These are phyloP conservation scores for Pipistrellus pipistrellus DNA, from an alignment of 2,797 vertebrate species.

Conservation along the genomic window DNA sequence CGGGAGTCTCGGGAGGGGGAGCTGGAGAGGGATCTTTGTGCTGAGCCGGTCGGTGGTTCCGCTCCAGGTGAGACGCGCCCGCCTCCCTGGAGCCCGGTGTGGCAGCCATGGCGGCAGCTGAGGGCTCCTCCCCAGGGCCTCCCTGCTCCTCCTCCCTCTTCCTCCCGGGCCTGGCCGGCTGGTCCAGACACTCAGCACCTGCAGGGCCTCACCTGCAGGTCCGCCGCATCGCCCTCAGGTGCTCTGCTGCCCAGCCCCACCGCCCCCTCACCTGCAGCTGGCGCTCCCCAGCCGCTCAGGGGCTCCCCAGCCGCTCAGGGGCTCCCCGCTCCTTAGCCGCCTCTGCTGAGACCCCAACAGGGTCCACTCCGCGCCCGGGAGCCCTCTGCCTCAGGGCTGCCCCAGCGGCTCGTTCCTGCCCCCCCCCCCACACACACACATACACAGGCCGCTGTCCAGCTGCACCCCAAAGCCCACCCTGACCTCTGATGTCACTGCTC, in stretches of 20 bases:
- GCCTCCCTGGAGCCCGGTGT: accelerated
- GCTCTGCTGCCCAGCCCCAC: accelerated
- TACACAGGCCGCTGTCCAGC: too few species aligned
- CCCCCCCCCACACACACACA: too few species aligned
- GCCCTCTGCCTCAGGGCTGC: background rate
- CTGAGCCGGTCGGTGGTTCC: background rate
- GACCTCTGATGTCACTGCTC: background rate
- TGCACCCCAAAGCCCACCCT: background rate
- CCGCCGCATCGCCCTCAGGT: too few species aligned
- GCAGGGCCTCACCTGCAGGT: background rate
- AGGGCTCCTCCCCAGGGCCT: too few species aligned
- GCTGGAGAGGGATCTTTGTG: too few species aligned
- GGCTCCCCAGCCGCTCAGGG: too few species aligned
- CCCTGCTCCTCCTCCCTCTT: background rate
- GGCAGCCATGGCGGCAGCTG: accelerated
- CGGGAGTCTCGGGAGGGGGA: background rate
- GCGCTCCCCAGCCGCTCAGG: too few species aligned
- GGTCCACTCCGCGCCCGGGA: too few species aligned
- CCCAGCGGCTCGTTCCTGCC: too few species aligned
- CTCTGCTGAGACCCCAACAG: background rate
- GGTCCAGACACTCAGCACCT: accelerated
- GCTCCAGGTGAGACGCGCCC: background rate
- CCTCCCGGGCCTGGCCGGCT: background rate
- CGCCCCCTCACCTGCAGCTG: background rate
- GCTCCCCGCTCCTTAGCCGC: too few species aligned